Percentiles rank a stretch among this genome's conserved stretches.
phyloP scores from a whole-genome alignment of 2,888 invertebrate genomes.

The Halocaridina rubra region DNA sequence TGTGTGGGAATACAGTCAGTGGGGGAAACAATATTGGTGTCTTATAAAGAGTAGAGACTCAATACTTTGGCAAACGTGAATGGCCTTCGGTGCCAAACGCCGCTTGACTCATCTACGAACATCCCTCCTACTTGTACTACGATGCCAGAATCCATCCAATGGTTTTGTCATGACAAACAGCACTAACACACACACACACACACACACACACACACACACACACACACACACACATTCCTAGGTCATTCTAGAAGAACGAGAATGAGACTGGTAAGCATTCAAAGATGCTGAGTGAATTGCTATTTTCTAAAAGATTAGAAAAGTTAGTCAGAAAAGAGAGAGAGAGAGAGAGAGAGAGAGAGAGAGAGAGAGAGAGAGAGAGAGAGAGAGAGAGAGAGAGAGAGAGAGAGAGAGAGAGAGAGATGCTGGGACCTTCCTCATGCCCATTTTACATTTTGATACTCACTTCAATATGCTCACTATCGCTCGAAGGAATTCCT shows the following conservation, averaged over 20 bases:
- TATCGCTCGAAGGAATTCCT: not conserved
- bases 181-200: too few species aligned
- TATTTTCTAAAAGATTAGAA: not conserved
- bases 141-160: too few species aligned
- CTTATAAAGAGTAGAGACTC: too few species aligned
- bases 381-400: not conserved
- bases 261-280: not conserved
- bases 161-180: too few species aligned
- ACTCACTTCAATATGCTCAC: not conserved
- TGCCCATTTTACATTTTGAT: too few species aligned
- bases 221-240: not conserved
- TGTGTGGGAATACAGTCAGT: too few species aligned
- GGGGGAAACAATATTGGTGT: too few species aligned
- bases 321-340: not conserved
- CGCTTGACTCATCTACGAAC: too few species aligned
- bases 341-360: constrained; percentile 19
- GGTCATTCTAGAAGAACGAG: not conserved
- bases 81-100: too few species aligned
- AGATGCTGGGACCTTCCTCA: not conserved
- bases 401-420: not conserved
- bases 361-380: not conserved
- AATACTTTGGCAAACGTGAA: too few species aligned
- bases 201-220: not conserved
- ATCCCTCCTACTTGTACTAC: too few species aligned
- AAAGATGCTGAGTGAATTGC: not conserved